Evolutionary conservation across 2,113 vertebrate genomes (phyloP), one percentile per base, ranked within the genome.

Genomic region (Pelobates fuscus): DNA sequence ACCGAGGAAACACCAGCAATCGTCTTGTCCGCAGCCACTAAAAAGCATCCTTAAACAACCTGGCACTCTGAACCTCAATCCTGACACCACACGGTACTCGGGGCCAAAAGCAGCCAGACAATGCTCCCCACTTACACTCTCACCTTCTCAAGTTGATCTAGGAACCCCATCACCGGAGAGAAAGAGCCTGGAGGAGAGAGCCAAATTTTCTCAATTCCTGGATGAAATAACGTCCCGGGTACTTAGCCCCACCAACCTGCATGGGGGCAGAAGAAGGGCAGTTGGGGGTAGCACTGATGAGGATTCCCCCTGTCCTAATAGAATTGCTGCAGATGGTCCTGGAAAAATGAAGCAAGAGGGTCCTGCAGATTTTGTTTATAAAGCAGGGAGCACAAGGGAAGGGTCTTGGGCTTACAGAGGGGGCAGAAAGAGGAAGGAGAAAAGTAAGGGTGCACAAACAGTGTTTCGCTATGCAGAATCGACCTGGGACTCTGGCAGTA

Each of bases 201-300:
- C 91, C 0, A 89, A 88, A 63, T 96, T 96, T 82, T 96, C 94
- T 29, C 87, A 82, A 77, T 96, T 96, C 24, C 83, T 96, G 81
- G 92, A 96, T 52, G 94, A 96, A 78, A 92, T 96, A 73, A 93
- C 90, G 17, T 82, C 79, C 64, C 78, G 83, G 2, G 88, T 96
- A 5, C 78, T 95, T 4, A 94, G 89, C 78, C 94, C 93, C 14
- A 86, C 82, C 75, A 88, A 79, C 70, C 83, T 92, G 17, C 67
- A 83, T 77, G 74, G 89, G 0, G 80, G 88, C 58, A 82, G 77
- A 58, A 73, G 83, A 65, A 57, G 67, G 29, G 61, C 60, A 55
- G 71, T 82, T 64, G 71, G 70, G 77, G 66, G 66, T 74, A 59
- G 68, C 37, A 83, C 54, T 20, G 32, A 74, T 20, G 71, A 81